Evolutionary conservation across 2,797 vertebrate genomes (phyloP), one percentile per base, ranked within the genome.

Genomic region (Clarias platycephalus): DNA sequence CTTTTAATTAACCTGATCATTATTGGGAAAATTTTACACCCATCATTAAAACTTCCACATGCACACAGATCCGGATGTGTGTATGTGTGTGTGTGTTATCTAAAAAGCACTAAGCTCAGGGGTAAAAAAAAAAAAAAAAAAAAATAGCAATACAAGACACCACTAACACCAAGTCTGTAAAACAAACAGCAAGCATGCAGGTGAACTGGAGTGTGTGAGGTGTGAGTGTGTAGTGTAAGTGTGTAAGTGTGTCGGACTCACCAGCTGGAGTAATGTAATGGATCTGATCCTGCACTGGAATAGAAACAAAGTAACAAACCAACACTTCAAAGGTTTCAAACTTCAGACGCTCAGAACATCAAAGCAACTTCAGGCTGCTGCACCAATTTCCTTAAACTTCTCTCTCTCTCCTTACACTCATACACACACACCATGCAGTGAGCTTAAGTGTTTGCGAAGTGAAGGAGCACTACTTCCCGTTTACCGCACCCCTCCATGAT

Each of bases 401-500:
- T 8, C 18, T 34, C 1, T 24, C 60, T 63, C 10, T 24, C 24
- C 34, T 40, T 3, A 71, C 68, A 60, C 22, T n/a, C 76, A 40
- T 13, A 26, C 58, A 26, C 77, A 13, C 15, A 28, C 72, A 75
- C 15, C 9, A 24, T 62, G 60, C 2, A 62, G 8, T 62, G 60
- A 64, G 16, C 15, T 71, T 40, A 49, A 31, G 53, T 62, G 63
- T 34, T 18, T 57, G 24, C 57, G 26, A 67, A 74, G 60, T 60
- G 78, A 81, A 83, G 26, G 16, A 76, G 74, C 88, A 28, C 22
- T 53, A 88, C 91, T 85, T 90, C 87, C 83, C 80, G 87, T 68
- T 34, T 57, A 57, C 18, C 34, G 20, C 40, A 4, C 71, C 78
- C 82, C 81, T 82, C 67, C 55, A 72, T 71, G 31, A 85, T 83